These are phyloP conservation scores for Poeciliopsis gracilis DNA, from an alignment of 2,797 vertebrate genomes.

Conservation along the genomic window DNA sequence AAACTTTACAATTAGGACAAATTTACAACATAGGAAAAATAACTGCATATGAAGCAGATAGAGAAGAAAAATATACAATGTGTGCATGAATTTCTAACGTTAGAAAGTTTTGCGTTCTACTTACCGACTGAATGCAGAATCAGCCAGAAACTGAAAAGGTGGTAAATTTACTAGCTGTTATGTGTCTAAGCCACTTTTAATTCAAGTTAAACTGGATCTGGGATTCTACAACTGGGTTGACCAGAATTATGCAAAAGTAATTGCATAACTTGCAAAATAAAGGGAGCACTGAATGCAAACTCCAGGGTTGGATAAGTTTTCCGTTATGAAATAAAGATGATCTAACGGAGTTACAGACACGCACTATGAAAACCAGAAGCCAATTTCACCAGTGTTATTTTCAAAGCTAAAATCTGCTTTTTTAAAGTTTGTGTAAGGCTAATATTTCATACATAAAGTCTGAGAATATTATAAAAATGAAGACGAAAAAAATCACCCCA, in stretches of 20 bases:
- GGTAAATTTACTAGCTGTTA: background rate
- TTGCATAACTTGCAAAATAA: background rate
- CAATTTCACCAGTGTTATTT: background rate
- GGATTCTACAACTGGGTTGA: too few relatives aligned
- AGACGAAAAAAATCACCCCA: background rate
- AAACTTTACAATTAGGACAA: background rate
- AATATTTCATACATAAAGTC: background rate
- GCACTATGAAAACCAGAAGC: background rate
- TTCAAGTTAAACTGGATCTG: background rate
- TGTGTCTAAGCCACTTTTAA: background rate
- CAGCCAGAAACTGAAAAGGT: background rate
- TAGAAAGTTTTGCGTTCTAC: background rate
- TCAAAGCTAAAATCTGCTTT: background rate
- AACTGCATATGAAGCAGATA: background rate
- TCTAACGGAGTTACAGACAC: background rate
- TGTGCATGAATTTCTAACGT: background rate
- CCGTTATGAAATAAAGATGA: background rate
- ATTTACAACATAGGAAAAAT: background rate
- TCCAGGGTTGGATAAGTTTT: background rate
- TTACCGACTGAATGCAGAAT: background rate
- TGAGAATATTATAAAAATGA: background rate
- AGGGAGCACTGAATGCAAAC: background rate
- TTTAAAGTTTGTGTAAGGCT: background rate
- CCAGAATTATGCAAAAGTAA: too few relatives aligned
- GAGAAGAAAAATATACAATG: background rate